Conservation (phyloP, 2,888 invertebrate genomes). For the Tetranychus piercei region DNA sequence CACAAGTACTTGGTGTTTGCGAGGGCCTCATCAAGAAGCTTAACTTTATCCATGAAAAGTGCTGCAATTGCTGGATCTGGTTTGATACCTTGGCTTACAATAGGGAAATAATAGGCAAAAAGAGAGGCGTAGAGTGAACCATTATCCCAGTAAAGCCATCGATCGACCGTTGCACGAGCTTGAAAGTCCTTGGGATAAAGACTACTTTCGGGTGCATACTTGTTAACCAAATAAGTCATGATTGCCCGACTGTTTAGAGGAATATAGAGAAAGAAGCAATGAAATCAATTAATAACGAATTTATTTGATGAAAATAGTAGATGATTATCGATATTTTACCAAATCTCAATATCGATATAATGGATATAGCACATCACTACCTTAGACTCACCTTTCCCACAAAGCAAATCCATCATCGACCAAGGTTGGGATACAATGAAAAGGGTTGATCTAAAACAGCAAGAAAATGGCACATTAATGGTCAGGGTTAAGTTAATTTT, state of each 20-base stretch:
- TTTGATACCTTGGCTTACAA: not conserved
- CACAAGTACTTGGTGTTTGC: not conserved
- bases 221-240: conserved; percentile 4
- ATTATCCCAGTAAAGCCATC: not conserved
- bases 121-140: not conserved
- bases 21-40: not conserved
- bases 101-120: not conserved
- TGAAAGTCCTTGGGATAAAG: not conserved
- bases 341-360: too few relatives aligned
- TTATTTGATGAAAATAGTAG: too few relatives aligned
- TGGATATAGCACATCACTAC: too few relatives aligned
- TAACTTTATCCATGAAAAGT: not conserved
- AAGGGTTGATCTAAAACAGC: too few relatives aligned
- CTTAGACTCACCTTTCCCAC: too few relatives aligned
- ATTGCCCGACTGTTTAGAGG: not conserved
- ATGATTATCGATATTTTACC: too few relatives aligned
- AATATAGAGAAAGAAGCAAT: not conserved
- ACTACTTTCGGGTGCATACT: not conserved
- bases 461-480: too few relatives aligned
- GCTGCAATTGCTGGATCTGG: not conserved
- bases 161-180: not conserved
- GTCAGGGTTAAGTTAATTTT: too few relatives aligned
- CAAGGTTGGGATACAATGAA: too few relatives aligned
- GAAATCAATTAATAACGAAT: too few relatives aligned
- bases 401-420: too few relatives aligned